Evolutionary conservation across 2,113 vertebrate genomes (phyloP).

Genomic region (Himantopus leucocephalus): DNA sequence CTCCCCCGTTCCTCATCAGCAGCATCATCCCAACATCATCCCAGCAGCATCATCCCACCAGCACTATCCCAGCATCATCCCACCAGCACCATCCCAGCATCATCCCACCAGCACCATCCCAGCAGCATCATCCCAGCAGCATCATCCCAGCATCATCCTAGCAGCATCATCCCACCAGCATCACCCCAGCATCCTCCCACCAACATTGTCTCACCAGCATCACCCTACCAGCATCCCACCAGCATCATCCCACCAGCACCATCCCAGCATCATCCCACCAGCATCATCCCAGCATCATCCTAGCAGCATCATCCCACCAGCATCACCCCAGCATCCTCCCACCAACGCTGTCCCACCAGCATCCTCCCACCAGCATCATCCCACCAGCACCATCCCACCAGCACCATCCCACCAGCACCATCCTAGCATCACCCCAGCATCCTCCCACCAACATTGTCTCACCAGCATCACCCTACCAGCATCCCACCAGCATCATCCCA

Average conservation of each 20-base stretch:
- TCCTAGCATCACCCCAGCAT: background rate
- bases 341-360: background rate
- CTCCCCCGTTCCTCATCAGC: background rate
- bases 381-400: accelerated
- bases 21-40: background rate
- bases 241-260: background rate
- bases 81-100: too few relatives aligned
- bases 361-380: background rate
- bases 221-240: background rate
- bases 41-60: background rate
- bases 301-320: background rate
- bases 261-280: background rate
- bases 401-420: accelerated
- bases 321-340: background rate
- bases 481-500: too few relatives aligned
- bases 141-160: background rate
- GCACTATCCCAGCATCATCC: too few relatives aligned
- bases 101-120: too few relatives aligned
- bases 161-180: too few relatives aligned
- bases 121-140: too few relatives aligned
- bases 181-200: accelerated
- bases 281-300: background rate
- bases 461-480: background rate
- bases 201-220: background rate
- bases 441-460: background rate